Conservation (phyloP, 2,797 vertebrate genomes). For the Neopelma chrysocephalum region DNA sequence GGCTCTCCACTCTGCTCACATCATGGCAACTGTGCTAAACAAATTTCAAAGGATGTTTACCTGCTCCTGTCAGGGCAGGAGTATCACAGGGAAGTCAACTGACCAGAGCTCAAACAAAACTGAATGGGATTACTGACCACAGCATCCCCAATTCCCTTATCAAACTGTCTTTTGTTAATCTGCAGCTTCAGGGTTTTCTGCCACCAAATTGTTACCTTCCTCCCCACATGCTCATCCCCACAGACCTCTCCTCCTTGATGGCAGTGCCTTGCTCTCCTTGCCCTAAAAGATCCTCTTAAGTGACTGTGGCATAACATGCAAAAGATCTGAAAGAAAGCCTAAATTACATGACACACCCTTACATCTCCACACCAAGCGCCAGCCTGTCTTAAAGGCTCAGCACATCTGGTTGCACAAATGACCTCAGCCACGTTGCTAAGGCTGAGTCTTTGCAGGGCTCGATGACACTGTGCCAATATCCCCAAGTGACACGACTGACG, state of each 20-base stretch:
- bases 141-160: conserved; percentile 30
- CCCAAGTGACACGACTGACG: fast-evolving
- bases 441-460: neutral
- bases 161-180: conserved; percentile 35
- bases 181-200: conserved; percentile 34
- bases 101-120: neutral
- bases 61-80: conserved; percentile 23
- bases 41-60: conserved; percentile 16
- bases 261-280: neutral
- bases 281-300: neutral
- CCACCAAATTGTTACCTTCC: conserved; percentile 26
- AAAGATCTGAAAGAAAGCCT: neutral
- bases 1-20: neutral
- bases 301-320: neutral
- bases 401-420: neutral
- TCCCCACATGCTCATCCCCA: neutral
- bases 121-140: conserved; percentile 37
- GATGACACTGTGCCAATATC: neutral
- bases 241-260: neutral
- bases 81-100: neutral
- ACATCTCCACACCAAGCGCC: neutral
- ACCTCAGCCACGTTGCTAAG: neutral
- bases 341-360: neutral
- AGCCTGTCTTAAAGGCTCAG: neutral
- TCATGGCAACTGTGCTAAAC: conserved; percentile 21